A percentile compares a stretch with the other conserved stretches of the same genome.
phyloP scores from a whole-genome alignment of 1,140 invertebrate species.

The Brachystomella parvula region DNA sequence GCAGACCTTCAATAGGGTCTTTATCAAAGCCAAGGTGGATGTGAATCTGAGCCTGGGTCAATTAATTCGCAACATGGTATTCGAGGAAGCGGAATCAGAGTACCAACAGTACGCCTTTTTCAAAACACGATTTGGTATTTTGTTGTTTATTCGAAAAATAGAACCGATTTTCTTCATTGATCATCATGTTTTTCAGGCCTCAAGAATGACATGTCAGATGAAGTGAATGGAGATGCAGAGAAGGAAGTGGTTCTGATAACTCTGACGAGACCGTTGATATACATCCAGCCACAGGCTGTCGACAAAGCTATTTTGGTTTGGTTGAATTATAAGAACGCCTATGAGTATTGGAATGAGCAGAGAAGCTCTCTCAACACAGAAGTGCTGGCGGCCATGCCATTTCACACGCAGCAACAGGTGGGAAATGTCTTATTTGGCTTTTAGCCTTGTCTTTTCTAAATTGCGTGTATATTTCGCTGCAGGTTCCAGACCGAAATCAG shows the following conservation, averaged over 20 bases:
- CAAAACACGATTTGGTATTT: constrained; percentile 73
- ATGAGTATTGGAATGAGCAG: constrained; percentile 98
- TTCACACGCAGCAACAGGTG: constrained; percentile 22
- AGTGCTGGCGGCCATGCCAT: constrained; percentile 65
- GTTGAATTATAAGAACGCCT: constrained; percentile 97
- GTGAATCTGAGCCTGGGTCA: constrained; percentile 91
- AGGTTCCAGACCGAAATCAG: constrained; percentile 23
- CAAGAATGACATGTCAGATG: constrained; percentile 78
- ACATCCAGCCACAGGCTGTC: constrained; percentile 89
- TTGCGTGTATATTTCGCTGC: not conserved
- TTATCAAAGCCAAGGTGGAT: constrained; percentile 86
- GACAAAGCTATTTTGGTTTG: constrained; percentile 94
- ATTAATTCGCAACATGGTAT: constrained; percentile 82
- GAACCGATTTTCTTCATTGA: not conserved
- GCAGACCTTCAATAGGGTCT: constrained; percentile 60
- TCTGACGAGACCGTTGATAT: constrained; percentile 80
- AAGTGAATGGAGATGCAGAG: constrained; percentile 61
- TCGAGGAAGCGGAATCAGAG: constrained; percentile 92
- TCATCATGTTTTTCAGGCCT: constrained; percentile 44
- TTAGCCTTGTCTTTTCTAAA: not conserved
- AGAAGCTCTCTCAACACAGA: constrained; percentile 77
- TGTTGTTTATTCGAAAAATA: not conserved
- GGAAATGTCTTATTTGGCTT: not conserved
- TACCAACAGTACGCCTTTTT: constrained; percentile 97
- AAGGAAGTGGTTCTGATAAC: constrained; percentile 91